A percentile compares a stretch with the other conserved stretches of the same genome.
These are phyloP conservation scores for Pyrocoelia pectoralis DNA, from an alignment of 2,888 invertebrate genomes.

Conservation along the genomic window DNA sequence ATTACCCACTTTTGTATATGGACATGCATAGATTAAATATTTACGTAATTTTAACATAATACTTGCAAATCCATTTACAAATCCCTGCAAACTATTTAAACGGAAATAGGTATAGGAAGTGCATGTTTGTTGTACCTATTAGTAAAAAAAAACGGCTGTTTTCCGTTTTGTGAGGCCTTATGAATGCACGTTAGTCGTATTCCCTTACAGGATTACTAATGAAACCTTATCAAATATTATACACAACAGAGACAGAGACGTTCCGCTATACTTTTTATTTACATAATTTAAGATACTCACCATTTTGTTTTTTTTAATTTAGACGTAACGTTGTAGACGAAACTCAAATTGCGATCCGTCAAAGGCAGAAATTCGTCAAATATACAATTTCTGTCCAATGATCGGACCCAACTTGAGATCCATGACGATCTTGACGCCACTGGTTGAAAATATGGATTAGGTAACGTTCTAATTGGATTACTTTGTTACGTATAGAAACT, in stretches of 20 bases:
- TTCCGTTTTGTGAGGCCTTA: slow-evolving; percentile 49
- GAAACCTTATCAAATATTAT: slow-evolving; percentile 46
- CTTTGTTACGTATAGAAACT: slow-evolving; percentile 9
- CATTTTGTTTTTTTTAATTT: background rate
- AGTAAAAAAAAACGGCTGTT: slow-evolving; percentile 42
- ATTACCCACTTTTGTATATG: too few relatives aligned
- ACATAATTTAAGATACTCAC: slow-evolving; percentile 3
- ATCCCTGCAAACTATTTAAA: slow-evolving; percentile 13
- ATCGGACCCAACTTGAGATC: slow-evolving; percentile 47
- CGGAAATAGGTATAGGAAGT: slow-evolving; percentile 26
- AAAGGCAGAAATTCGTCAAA: slow-evolving; percentile 58
- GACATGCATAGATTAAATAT: slow-evolving; percentile 25
- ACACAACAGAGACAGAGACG: slow-evolving; percentile 17
- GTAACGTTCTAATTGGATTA: slow-evolving; percentile 20
- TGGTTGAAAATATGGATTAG: slow-evolving; percentile 21
- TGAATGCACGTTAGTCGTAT: slow-evolving; percentile 50
- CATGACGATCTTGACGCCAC: slow-evolving; percentile 5
- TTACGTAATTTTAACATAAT: slow-evolving; percentile 1
- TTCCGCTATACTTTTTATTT: background rate
- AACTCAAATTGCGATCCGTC: slow-evolving; percentile 54
- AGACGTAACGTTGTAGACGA: slow-evolving; percentile 16
- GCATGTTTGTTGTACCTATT: slow-evolving; percentile 18
- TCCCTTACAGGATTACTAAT: slow-evolving; percentile 52
- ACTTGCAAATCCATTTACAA: slow-evolving; percentile 5
- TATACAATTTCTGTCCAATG: slow-evolving; percentile 52